Evolutionary conservation across 2,797 vertebrate genomes (phyloP), one percentile per base, ranked within the genome.

Genomic region (Sebastes umbrosus): DNA sequence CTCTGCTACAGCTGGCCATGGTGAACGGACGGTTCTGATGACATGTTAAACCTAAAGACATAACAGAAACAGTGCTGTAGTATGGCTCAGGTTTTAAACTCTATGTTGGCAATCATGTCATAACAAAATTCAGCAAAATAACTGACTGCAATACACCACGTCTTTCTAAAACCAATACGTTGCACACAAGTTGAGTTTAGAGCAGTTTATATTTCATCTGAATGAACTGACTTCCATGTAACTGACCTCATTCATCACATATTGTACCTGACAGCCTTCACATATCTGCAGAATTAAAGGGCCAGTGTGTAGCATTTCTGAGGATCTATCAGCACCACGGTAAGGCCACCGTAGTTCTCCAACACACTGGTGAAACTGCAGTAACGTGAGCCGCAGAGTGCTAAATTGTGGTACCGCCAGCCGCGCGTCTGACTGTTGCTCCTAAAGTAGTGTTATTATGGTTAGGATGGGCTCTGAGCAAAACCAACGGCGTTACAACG

Each of bases 1-100:
- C 98, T 65, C 98, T 96, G 82, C 98, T 99, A 69, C 98, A 99
- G 82, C 98, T 99, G 4, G 98, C 98, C 98, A 99, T 97, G 16
- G 97, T 99, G 93, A 99, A 99, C 0, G 98, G 98, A 39, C 96
- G 96, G 69, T 89, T 97, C 31, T 98, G 97, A 69, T 99, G 98
- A 75, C 97, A 99, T 0, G 98, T 97, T 79, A 99, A 87, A 75
- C 98, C 98, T 99, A 80, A 52, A 66, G 20, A 31, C 5, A 57
- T 9, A 5, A 57, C 8, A 67, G 20, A 64, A 64, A 36, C 0
- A 34, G 50, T 8, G 50, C 50, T n/a, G 50, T 8, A n/a, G 20
- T 50, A 18, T 60, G 11, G 11, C 29, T 71, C 10, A 59, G 18
- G 18, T 31, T 43, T 6, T 13, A 59, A 50, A 27, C 20, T 29